Percentiles rank a stretch among this genome's conserved stretches.
phyloP scores from a whole-genome alignment of 1,140 invertebrate species.

The Tetramorium parvispinum region DNA sequence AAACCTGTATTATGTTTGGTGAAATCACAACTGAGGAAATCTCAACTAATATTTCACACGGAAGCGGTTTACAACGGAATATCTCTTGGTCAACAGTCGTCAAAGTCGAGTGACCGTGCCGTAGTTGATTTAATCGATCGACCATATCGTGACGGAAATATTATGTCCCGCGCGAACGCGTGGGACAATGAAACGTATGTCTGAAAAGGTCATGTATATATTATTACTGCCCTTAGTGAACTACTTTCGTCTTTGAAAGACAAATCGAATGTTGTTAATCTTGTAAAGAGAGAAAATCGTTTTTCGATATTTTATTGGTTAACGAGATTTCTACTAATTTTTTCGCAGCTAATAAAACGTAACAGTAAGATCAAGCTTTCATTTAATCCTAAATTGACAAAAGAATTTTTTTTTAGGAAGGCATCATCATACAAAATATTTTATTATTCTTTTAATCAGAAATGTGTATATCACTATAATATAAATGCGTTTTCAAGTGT shows the following conservation, averaged over 20 bases:
- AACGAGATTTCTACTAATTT: not conserved
- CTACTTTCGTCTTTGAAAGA: not conserved
- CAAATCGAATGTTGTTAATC: not conserved
- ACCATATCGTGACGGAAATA: slow-evolving; percentile 16
- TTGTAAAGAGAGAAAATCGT: not conserved
- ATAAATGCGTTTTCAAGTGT: not conserved
- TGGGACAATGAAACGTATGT: not conserved
- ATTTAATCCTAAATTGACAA: too few relatives aligned
- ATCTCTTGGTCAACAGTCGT: slow-evolving; percentile 22
- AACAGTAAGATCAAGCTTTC: not conserved
- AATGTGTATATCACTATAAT: not conserved
- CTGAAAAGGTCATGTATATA: not conserved
- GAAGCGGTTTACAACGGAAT: not conserved
- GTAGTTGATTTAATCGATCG: slow-evolving; percentile 43
- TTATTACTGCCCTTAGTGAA: not conserved
- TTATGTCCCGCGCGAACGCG: not conserved
- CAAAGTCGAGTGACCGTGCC: not conserved
- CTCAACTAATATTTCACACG: slow-evolving; percentile 18
- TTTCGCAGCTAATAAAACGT: not conserved
- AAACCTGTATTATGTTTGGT: not conserved
- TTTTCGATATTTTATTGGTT: not conserved
- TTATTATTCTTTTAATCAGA: not conserved
- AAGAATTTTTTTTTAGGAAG: not conserved
- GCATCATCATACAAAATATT: not conserved
- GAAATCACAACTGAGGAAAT: not conserved